These are phyloP conservation scores for Tadarida brasiliensis DNA, from an alignment of 2,797 vertebrate genomes.

Conservation along the genomic window DNA sequence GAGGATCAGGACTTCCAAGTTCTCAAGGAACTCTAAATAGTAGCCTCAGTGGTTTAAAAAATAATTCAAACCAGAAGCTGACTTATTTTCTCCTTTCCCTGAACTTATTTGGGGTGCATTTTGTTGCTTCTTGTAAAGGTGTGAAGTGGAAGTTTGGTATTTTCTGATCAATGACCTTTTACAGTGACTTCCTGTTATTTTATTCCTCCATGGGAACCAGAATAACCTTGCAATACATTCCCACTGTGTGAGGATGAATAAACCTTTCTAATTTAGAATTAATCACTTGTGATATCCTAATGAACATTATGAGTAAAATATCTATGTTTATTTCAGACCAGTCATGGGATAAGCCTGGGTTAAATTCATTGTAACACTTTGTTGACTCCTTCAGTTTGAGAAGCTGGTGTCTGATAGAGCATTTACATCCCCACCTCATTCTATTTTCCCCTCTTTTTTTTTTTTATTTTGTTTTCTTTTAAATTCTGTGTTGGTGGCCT, in stretches of 20 bases:
- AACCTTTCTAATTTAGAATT: slow-evolving; percentile 62
- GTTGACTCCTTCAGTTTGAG: slow-evolving; percentile 29
- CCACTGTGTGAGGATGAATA: slow-evolving; percentile 51
- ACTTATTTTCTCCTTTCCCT: slow-evolving; percentile 31
- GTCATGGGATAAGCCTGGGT: not conserved
- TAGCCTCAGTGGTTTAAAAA: slow-evolving; percentile 29
- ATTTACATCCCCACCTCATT: not conserved
- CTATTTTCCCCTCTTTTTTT: not conserved
- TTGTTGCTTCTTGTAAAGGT: slow-evolving; percentile 51
- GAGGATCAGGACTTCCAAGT: not conserved
- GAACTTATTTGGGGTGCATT: slow-evolving; percentile 10
- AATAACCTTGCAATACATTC: not conserved
- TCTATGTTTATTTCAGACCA: slow-evolving; percentile 40
- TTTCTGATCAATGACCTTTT: slow-evolving; percentile 45
- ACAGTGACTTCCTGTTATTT: slow-evolving; percentile 60
- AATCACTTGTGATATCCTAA: slow-evolving; percentile 59
- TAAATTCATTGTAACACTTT: slow-evolving; percentile 18
- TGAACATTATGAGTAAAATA: slow-evolving; percentile 52
- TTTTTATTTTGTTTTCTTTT: not conserved
- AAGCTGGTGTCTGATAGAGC: slow-evolving; percentile 20
- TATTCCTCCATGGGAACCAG: slow-evolving; percentile 12
- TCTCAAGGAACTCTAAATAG: slow-evolving; percentile 26
- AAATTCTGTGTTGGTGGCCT: slow-evolving; percentile 39
- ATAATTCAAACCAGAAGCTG: not conserved
- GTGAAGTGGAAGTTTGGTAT: slow-evolving; percentile 45